Evolutionary conservation across 1,140 invertebrate genomes (phyloP), one percentile per base, ranked within the genome.

Genomic region (Tetranychus urticae): DNA sequence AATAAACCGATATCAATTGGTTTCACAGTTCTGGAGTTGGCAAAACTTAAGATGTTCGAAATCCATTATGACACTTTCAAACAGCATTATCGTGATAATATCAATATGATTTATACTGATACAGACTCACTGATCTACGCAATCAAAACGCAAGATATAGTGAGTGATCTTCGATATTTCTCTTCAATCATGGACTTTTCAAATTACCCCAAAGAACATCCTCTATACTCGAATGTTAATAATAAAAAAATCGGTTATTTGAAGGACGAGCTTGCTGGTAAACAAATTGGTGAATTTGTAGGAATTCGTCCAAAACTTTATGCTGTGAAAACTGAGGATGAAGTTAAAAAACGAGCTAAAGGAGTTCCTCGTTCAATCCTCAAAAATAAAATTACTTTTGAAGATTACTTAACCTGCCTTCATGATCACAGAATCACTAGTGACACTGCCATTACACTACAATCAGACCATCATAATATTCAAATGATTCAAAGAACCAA

Each of bases 91-190:
- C 4, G 10, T 42, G 47, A 31, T 37, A 39, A 63, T 31, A 59
- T 64, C 34, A 60, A 62, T 59, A 23, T 69, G 31, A 62, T 62
- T n/a, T 66, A 63, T 56, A 73, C 68, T 13, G 75, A 77, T 65
- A 76, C 74, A 7, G 74, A 77, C 62, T 68, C 64, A 58, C 69
- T 75, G 10, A 66, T 70, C 4, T 73, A 73, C 62, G 58, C 70
- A 50, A 68, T 75, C 33, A 56, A 66, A 56, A 73, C 70, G 8
- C 63, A 69, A 3, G 69, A 77, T 65, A 65, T 75, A 59, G 74
- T 74, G 67, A 46, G 68, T 58, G 71, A 73, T 61, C 70, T 76
- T 64, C 65, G 60, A 50, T 14, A 62, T 50, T 59, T 65, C 56
- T 10, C 46, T 4, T 52, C 48, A 23, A 23, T 52, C 33, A n/a